Conservation (phyloP, 1,140 invertebrate genomes). For the Aphelinus atriplicis region DNA sequence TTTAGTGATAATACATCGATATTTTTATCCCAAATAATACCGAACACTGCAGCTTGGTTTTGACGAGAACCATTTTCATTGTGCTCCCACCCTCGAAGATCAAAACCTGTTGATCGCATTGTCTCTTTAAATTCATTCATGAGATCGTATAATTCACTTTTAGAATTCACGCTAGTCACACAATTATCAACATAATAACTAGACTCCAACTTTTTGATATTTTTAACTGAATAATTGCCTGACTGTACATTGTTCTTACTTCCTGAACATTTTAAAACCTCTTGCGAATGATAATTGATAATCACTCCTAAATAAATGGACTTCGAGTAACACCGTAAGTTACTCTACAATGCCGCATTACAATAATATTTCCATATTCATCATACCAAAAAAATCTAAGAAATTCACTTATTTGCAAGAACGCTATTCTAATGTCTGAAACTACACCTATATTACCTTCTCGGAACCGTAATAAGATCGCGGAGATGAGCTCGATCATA, state of each 20-base stretch:
- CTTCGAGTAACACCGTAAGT: not conserved
- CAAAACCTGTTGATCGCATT: slow-evolving; percentile 24
- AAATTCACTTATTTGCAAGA: not conserved
- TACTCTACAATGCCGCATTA: slow-evolving; percentile 5
- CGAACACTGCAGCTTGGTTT: slow-evolving; percentile 9
- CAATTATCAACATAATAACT: slow-evolving; percentile 21
- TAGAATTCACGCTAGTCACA: not conserved
- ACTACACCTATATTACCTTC: no score
- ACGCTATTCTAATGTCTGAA: not conserved
- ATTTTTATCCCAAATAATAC: slow-evolving; percentile 25
- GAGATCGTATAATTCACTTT: slow-evolving; percentile 9
- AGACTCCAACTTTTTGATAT: not conserved
- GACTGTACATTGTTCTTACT: no score
- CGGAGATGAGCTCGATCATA: no score
- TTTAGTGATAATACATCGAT: slow-evolving; percentile 16
- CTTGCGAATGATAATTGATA: slow-evolving; percentile 1
- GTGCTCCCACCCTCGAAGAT: slow-evolving; percentile 26
- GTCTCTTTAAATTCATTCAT: slow-evolving; percentile 7
- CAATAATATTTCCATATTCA: not conserved
- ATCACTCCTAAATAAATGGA: not conserved
- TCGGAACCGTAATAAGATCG: no score
- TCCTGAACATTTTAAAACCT: not conserved
- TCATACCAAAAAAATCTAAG: not conserved
- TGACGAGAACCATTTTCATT: not conserved
- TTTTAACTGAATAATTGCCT: not conserved